A percentile compares a stretch with the other conserved stretches of the same genome.
phyloP scores from a whole-genome alignment of 2,113 vertebrate genomes.

The Calcarius ornatus region DNA sequence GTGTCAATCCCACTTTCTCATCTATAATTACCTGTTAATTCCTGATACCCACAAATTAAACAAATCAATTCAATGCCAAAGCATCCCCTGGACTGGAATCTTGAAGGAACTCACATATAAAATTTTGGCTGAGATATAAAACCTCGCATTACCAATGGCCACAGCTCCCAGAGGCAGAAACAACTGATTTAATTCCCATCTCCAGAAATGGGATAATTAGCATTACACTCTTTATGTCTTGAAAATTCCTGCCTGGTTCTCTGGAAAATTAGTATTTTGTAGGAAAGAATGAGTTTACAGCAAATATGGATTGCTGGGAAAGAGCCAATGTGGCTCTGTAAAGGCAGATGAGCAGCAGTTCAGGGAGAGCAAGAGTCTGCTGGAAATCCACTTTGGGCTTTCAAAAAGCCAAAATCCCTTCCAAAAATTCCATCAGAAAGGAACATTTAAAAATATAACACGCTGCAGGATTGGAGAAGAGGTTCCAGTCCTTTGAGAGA shows the following conservation, averaged over 20 bases:
- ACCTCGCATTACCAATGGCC: not conserved
- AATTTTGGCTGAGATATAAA: not conserved
- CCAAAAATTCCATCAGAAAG: not conserved
- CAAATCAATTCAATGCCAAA: not conserved
- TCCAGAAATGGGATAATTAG: not conserved
- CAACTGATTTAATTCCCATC: not conserved
- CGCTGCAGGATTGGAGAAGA: not conserved
- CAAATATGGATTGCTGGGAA: not conserved
- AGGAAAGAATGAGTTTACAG: not conserved
- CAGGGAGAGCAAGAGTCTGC: not conserved
- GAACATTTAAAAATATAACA: not conserved
- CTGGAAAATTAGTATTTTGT: not conserved
- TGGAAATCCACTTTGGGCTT: not conserved
- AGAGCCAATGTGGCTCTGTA: rapidly evolving
- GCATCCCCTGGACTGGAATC: not conserved
- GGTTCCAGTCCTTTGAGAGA: not conserved
- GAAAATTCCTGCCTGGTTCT: not conserved
- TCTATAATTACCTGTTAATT: not conserved
- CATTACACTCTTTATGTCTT: not conserved
- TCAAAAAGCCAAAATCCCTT: not conserved
- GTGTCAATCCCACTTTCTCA: not conserved
- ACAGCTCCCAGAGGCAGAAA: not conserved
- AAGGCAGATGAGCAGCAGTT: not conserved
- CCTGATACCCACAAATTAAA: not conserved
- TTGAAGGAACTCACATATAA: not conserved